These are phyloP conservation scores for Hypotaenidia philippensis DNA, from an alignment of 2,797 vertebrate genomes.

Conservation along the genomic window DNA sequence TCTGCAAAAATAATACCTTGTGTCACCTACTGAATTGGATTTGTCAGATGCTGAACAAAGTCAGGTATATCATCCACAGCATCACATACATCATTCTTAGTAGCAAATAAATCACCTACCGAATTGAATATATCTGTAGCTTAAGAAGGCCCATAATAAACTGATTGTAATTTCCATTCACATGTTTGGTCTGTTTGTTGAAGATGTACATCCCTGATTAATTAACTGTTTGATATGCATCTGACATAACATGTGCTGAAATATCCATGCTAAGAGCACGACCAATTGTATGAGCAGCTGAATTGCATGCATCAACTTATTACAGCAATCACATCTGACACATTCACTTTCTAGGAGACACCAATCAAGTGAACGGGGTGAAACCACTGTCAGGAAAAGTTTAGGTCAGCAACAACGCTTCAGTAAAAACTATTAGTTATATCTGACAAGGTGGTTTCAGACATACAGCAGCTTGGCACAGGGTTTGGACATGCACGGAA, in stretches of 20 bases:
- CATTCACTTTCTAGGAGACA: not conserved
- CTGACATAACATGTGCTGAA: not conserved
- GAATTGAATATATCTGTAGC: not conserved
- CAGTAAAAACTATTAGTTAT: not conserved
- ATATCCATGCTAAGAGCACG: not conserved
- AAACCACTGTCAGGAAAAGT: slow-evolving; percentile 37
- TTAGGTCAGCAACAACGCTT: slow-evolving; percentile 17
- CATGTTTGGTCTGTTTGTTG: not conserved
- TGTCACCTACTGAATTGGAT: slow-evolving; percentile 2
- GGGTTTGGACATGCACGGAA: not conserved
- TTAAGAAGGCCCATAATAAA: not conserved
- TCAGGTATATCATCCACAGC: not conserved
- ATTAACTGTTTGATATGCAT: not conserved
- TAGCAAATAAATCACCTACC: slow-evolving; percentile 6
- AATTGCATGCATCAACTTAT: not conserved
- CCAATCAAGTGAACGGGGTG: not conserved
- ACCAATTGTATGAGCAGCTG: not conserved
- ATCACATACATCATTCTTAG: slow-evolving; percentile 12
- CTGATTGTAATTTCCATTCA: not conserved
- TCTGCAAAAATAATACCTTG: not conserved
- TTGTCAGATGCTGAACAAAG: slow-evolving; percentile 24
- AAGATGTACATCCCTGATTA: not conserved
- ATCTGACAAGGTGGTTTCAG: not conserved
- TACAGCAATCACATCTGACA: not conserved
- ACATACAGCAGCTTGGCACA: not conserved